Percentiles rank a stretch among this genome's conserved stretches.
Conservation (phyloP, 2,797 vertebrate genomes). For the Microtus californicus region DNA sequence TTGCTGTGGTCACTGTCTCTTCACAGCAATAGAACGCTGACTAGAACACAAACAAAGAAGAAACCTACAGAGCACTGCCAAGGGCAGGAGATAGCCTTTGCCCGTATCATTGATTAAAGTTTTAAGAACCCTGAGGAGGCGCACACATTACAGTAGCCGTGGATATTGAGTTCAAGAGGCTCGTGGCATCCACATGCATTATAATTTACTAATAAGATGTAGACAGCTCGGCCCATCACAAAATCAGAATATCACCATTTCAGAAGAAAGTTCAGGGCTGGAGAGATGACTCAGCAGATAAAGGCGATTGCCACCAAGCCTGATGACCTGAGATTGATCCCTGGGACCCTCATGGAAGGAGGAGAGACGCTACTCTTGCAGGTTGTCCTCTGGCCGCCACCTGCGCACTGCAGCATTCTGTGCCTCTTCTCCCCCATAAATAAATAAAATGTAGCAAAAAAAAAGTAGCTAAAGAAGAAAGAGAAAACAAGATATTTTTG, state of each 20-base stretch:
- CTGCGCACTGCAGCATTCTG: not conserved
- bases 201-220: not conserved
- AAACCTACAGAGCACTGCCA: not conserved
- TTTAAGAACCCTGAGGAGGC: not conserved
- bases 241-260: not conserved
- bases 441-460: not conserved
- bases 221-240: not conserved
- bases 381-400: not conserved
- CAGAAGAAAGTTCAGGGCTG: not conserved
- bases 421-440: not conserved
- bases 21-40: not conserved
- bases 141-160: not conserved
- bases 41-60: not conserved
- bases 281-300: not conserved
- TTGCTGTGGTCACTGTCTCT: not conserved
- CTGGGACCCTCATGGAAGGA: not conserved
- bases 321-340: not conserved
- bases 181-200: not conserved
- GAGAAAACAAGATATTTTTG: not conserved
- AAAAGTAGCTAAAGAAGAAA: not conserved
- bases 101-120: slow-evolving; percentile 1
- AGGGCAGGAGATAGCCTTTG: not conserved
- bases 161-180: not conserved
- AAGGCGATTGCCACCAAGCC: not conserved
- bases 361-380: not conserved